A percentile compares a stretch with the other conserved stretches of the same genome.
phyloP scores from a whole-genome alignment of 2,113 vertebrate genomes.

The Atlantisia rogersi region DNA sequence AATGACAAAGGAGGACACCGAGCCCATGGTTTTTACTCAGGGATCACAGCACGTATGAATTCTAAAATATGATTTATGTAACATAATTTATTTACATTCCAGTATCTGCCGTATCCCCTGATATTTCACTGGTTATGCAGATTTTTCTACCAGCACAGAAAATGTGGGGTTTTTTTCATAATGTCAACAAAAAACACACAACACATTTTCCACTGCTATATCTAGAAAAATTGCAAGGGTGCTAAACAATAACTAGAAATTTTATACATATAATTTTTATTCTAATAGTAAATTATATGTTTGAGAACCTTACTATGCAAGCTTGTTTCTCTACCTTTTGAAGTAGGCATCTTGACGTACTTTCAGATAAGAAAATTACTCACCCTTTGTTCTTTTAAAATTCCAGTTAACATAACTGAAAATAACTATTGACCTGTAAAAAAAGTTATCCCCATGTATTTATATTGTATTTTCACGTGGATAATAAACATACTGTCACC shows the following conservation, averaged over 20 bases:
- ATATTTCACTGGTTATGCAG: neutral
- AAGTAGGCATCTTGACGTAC: neutral
- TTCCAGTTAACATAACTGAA: neutral
- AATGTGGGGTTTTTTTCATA: neutral
- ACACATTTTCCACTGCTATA: neutral
- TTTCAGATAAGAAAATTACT: neutral
- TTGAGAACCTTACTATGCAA: neutral
- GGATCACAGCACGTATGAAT: neutral
- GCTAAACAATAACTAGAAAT: neutral
- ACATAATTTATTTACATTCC: conserved; percentile 3
- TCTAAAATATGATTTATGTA: neutral
- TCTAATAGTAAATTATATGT: neutral
- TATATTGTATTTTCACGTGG: neutral
- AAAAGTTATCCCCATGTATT: neutral
- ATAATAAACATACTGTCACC: neutral
- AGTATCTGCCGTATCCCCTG: neutral
- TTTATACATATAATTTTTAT: neutral
- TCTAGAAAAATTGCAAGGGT: neutral
- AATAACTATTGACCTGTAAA: neutral
- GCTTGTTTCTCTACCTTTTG: neutral
- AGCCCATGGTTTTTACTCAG: neutral
- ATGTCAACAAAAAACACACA: neutral
- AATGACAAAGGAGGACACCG: neutral
- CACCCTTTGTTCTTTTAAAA: neutral
- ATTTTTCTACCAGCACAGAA: neutral